Evolutionary conservation across 2,888 invertebrate genomes (phyloP).

Genomic region (Patella depressa): DNA sequence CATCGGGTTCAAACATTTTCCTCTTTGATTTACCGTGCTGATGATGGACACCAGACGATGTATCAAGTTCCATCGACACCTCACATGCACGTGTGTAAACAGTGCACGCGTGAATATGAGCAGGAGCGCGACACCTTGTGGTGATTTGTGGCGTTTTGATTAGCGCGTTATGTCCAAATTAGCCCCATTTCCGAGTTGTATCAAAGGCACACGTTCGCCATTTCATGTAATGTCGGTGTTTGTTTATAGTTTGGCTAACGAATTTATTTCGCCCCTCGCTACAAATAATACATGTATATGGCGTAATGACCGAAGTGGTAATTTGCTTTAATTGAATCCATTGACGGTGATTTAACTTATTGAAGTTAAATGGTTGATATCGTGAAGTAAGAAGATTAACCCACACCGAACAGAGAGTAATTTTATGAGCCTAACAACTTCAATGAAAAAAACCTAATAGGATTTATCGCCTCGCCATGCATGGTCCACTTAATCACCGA

Average conservation of each 20-base stretch:
- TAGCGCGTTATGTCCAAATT: constrained; percentile 2
- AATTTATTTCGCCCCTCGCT: too few relatives aligned
- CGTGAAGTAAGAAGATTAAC: too few relatives aligned
- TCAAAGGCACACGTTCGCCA: constrained; percentile 4
- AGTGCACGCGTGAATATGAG: constrained; percentile 1
- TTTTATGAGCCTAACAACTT: too few relatives aligned
- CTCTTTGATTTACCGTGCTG: neutral
- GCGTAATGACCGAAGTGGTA: too few relatives aligned
- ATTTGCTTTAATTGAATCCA: too few relatives aligned
- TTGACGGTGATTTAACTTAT: too few relatives aligned
- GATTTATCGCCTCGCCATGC: too few relatives aligned
- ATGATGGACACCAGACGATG: neutral
- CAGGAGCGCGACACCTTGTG: constrained; percentile 1
- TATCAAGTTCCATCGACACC: constrained; percentile 4
- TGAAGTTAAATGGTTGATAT: too few relatives aligned
- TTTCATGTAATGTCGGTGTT: neutral
- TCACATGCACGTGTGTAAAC: neutral
- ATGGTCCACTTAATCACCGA: too few relatives aligned
- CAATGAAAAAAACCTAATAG: too few relatives aligned
- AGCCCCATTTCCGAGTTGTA: neutral
- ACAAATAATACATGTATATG: too few relatives aligned
- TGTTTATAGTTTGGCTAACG: neutral
- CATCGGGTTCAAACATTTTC: neutral
- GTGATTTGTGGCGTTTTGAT: constrained; percentile 9
- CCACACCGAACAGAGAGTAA: too few relatives aligned